Evolutionary conservation across 2,113 vertebrate species (phyloP), one percentile per base, ranked within the genome.

Genomic region (Todiramphus saurophagus): DNA sequence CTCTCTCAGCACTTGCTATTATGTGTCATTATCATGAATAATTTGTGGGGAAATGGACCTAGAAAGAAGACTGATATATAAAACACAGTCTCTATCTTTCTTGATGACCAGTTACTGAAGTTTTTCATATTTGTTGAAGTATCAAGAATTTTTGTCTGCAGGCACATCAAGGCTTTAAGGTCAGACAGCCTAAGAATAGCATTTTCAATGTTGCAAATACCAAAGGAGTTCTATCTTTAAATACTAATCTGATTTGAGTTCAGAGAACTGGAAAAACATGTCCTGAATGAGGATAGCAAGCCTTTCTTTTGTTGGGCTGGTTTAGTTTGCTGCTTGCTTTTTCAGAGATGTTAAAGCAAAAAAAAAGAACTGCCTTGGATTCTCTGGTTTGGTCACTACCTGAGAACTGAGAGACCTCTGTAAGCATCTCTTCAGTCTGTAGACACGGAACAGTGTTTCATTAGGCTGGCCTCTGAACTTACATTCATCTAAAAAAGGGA

Each of bases 21-120:
- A 68, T 90, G 70, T 96, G 79, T 93, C 90, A 67, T 95, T 89
- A 91, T 87, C 92, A 95, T 96, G 82, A 97, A 94, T 95, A 93
- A 95, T 96, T 95, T 88, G 88, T 94, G 75, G 59, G 59, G 82
- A 90, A 94, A 66, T 83, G 7, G 63, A 85, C 74, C 48, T 82
- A 72, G 43, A 64, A 93, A 53, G 60, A 93, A 23, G 75, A 63
- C 20, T 28, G 14, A 62, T 77, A 68, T 51, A 51, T 51, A 25
- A 51, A 50, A 24, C 50, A 51, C 50, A 51, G 82, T 39, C 39
- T 1, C n/a, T 72, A 5, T 85, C 39, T 85, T 82, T 72, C 67
- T 80, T 16, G 21, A 30, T 76, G 63, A 53, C 48, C 43, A 25
- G 37, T 85, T 59, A 21, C 44, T 62, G 9, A 75, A 68, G 70